Evolutionary conservation across 2,888 invertebrate species (phyloP).

Genomic region (Tachina grossa): DNA sequence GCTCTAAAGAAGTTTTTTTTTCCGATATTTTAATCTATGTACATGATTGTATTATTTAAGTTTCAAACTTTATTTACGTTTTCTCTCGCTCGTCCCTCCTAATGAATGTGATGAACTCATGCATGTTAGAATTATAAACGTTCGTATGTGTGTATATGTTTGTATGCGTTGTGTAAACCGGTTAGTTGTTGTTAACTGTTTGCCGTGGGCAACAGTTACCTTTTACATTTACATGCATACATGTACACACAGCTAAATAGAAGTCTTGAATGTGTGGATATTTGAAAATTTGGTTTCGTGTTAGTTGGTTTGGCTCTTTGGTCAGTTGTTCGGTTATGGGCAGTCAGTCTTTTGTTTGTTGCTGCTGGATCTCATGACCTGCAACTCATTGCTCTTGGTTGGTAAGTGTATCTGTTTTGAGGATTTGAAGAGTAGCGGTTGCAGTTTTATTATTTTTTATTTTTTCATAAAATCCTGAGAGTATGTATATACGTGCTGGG

Average conservation of each 20-base stretch:
- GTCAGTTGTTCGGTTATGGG: slow-evolving; percentile 58
- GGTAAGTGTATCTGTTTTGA: slow-evolving; percentile 16
- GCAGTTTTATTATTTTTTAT: slow-evolving; percentile 29
- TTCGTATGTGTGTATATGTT: background rate
- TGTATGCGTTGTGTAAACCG: background rate
- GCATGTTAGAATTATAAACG: background rate
- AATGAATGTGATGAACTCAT: background rate
- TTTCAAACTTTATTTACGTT: background rate
- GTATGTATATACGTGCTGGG: background rate
- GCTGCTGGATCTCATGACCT: background rate
- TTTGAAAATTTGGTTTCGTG: slow-evolving; percentile 62
- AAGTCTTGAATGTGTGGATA: background rate
- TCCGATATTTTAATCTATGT: background rate
- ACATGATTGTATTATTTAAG: no score
- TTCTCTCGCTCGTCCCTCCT: background rate
- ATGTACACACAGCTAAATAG: background rate
- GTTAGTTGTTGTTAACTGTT: slow-evolving; percentile 54
- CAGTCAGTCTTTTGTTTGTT: slow-evolving; percentile 7
- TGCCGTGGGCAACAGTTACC: slow-evolving; percentile 55
- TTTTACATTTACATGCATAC: slow-evolving; percentile 22
- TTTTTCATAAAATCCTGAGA: background rate
- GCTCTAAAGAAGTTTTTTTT: background rate
- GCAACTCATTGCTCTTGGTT: slow-evolving; percentile 15
- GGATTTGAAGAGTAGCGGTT: slow-evolving; percentile 41
- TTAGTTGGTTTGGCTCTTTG: slow-evolving; percentile 59